Evolutionary conservation across 2,113 vertebrate species (phyloP), one percentile per base, ranked within the genome.

Genomic region (Collichthys lucidus): DNA sequence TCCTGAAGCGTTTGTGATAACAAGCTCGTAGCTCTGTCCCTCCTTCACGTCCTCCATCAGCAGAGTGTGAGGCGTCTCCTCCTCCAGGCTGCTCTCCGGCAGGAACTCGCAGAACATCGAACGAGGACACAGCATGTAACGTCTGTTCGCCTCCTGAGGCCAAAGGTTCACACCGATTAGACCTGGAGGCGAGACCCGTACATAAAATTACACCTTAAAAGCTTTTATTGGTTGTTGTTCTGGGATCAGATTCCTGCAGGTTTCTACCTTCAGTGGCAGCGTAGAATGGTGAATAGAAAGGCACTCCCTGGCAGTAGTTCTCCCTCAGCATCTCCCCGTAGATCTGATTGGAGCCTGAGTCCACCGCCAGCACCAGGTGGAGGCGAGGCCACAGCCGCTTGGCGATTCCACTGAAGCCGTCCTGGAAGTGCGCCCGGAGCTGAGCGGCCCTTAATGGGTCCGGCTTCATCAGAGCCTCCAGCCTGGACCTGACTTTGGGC

Each of bases 81-180:
- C 92, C 29, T 91, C 94, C 63, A 93, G 50, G 63, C 77, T 87
- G 79, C 82, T 86, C 26, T 95, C 89, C 0, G 92, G 96, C 46
- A 98, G 94, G 92, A 99, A 97, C 93, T 99, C 97, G 0, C 88
- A 96, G 89, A 99, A 97, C 88, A 96, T 96, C 69, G 95, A 94
- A n/a, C 95, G 94, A 0, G 97, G 97, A 72, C 95, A 94, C 67
- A 99, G 94, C 65, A 98, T 82, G 89, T 98, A 98, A 17, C 74
- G 91, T 1, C 95, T 93, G 0, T 0, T 74, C 4, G 88, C 80
- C 50, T 95, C 86, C 64, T 86, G 77, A 0, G 96, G 97, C 96
- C 97, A 97, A 73, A 97, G 89, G 93, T 96, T 98, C 73, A 99
- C 92, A 72, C 96, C 97, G 0, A 97, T 91, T 14, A 96, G 87